These are phyloP conservation scores for Trematocara stigmaticum DNA, from an alignment of 2,113 vertebrate species.

Conservation along the genomic window DNA sequence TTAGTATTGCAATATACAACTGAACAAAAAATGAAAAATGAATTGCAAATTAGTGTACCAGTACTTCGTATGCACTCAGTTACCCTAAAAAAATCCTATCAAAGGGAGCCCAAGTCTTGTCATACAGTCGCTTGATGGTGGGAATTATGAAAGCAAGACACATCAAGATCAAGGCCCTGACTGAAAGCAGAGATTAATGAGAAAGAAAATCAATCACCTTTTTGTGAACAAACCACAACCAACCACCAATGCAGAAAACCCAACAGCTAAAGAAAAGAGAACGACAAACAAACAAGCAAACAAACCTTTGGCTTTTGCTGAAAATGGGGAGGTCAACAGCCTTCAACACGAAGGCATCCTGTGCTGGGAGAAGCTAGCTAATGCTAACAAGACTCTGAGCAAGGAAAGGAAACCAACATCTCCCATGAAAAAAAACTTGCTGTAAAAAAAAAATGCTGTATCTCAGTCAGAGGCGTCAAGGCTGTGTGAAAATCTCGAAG, in stretches of 20 bases:
- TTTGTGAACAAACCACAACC: neutral
- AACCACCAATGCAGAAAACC: neutral
- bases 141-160: neutral
- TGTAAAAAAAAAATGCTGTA: neutral
- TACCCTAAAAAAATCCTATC: neutral
- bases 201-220: neutral
- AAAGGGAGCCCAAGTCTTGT: neutral
- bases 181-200: neutral
- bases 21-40: neutral
- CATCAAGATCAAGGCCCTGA: neutral
- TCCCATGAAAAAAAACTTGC: neutral
- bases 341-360: neutral
- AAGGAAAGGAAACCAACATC: neutral
- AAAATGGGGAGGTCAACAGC: neutral
- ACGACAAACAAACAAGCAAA: neutral
- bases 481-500: neutral
- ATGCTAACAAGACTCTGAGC: neutral
- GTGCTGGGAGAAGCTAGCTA: neutral
- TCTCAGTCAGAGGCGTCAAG: neutral
- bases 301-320: neutral
- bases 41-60: neutral
- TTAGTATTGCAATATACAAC: neutral
- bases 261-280: neutral
- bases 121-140: neutral
- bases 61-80: neutral